phyloP scores from a whole-genome alignment of 2,113 vertebrate species.

The Hiodon alosoides region DNA sequence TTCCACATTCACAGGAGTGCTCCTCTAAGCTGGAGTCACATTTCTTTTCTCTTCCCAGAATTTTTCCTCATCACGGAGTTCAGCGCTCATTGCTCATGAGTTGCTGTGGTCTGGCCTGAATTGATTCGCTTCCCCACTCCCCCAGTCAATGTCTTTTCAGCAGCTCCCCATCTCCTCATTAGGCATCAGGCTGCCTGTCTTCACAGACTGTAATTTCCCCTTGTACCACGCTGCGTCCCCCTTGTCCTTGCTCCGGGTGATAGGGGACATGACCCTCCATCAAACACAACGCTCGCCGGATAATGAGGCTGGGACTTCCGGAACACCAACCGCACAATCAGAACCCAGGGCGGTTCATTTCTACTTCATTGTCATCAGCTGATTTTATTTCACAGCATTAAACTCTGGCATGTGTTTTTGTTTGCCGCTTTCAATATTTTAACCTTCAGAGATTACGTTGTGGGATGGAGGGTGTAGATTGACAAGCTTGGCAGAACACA shows the following conservation, averaged over 20 bases:
- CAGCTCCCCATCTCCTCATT: not conserved
- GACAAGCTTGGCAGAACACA: no score
- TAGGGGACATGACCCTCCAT: not conserved
- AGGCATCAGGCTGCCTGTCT: not conserved
- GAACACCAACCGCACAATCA: not conserved
- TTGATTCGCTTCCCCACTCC: not conserved
- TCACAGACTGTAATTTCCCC: not conserved
- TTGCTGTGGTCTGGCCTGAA: not conserved
- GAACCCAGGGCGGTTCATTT: not conserved
- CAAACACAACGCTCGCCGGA: slow-evolving; percentile 4
- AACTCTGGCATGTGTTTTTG: not conserved
- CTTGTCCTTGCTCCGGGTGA: not conserved
- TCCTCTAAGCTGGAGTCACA: no score
- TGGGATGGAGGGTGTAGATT: no score
- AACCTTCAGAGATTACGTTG: no score
- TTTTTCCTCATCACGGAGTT: no score
- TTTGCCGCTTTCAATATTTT: not conserved
- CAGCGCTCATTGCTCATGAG: not conserved
- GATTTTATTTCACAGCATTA: not conserved
- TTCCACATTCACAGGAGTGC: no score
- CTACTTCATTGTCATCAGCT: not conserved
- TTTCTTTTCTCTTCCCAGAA: no score
- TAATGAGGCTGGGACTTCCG: slow-evolving; percentile 9
- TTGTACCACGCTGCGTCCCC: not conserved
- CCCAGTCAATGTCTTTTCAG: no score